phyloP scores from a whole-genome alignment of 2,113 vertebrate species.

The Sebastes fasciatus region DNA sequence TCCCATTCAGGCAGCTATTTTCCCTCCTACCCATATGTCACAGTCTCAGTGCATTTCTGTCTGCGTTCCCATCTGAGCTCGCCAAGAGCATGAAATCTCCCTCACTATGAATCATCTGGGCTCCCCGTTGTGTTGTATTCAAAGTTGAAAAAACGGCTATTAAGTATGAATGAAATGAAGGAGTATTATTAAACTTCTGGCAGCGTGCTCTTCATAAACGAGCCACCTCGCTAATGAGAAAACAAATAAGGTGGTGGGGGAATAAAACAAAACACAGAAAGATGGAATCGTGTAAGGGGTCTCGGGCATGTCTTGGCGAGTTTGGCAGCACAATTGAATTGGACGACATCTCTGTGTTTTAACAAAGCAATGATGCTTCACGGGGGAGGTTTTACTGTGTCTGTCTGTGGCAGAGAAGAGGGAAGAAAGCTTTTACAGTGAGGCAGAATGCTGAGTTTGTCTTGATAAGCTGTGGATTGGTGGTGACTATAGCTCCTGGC shows the following conservation, averaged over 20 bases:
- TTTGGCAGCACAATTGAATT: neutral
- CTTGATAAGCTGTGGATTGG: constrained; percentile 51
- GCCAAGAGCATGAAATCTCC: constrained; percentile 53
- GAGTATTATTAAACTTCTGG: constrained; percentile 34
- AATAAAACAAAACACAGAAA: constrained; percentile 25
- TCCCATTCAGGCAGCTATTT: constrained; percentile 35
- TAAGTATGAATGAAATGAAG: constrained; percentile 42
- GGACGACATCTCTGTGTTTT: constrained; percentile 17
- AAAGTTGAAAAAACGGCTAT: constrained; percentile 57
- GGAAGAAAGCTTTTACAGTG: constrained; percentile 1
- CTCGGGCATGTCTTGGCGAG: neutral
- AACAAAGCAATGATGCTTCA: constrained; percentile 20
- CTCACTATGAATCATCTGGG: constrained; percentile 54
- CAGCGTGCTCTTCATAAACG: constrained; percentile 51
- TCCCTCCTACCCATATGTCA: constrained; percentile 42
- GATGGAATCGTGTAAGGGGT: neutral
- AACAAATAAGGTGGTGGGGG: constrained; percentile 44
- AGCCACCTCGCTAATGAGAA: constrained; percentile 38
- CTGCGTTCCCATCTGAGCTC: constrained; percentile 34
- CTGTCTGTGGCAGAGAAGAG: neutral
- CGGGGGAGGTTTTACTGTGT: constrained; percentile 3
- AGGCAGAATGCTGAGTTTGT: constrained; percentile 49
- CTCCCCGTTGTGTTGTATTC: constrained; percentile 38
- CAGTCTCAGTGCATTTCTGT: constrained; percentile 40
- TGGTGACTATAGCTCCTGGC: constrained; percentile 57